phyloP scores from a whole-genome alignment of 1,140 invertebrate genomes.

The Scaptomyza montana region DNA sequence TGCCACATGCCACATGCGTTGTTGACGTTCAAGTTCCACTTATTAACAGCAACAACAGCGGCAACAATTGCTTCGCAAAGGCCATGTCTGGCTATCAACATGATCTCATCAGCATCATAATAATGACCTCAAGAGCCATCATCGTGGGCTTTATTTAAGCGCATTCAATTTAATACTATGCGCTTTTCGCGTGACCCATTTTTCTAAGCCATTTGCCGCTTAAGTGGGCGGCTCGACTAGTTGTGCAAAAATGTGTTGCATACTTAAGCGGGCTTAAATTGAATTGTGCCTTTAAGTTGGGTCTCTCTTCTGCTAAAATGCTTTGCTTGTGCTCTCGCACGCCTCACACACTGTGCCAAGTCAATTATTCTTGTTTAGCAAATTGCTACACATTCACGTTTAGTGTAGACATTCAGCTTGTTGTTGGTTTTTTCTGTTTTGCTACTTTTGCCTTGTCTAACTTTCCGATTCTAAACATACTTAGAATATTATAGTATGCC shows the following conservation, averaged over 20 bases:
- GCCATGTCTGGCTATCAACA: slow-evolving; percentile 28
- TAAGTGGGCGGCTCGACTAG: slow-evolving; percentile 39
- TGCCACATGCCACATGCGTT: slow-evolving; percentile 45
- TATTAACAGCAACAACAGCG: slow-evolving; percentile 61
- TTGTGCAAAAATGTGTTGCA: slow-evolving; percentile 57
- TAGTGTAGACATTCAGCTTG: slow-evolving; percentile 53
- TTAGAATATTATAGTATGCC: slow-evolving; percentile 2
- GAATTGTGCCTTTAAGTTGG: slow-evolving; percentile 59
- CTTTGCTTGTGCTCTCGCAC: slow-evolving; percentile 8
- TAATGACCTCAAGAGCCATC: slow-evolving; percentile 37
- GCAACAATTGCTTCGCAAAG: slow-evolving; percentile 26
- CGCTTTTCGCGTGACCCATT: slow-evolving; percentile 70
- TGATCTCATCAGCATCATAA: slow-evolving; percentile 34
- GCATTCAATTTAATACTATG: slow-evolving; percentile 70
- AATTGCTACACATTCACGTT: slow-evolving; percentile 76
- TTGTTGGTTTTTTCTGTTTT: slow-evolving; percentile 32
- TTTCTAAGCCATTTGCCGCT: slow-evolving; percentile 63
- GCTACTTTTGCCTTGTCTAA: slow-evolving; percentile 26
- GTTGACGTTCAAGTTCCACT: slow-evolving; percentile 76
- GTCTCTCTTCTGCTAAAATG: background rate
- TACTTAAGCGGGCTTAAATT: slow-evolving; percentile 60
- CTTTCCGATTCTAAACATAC: slow-evolving; percentile 22
- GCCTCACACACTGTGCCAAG: slow-evolving; percentile 43
- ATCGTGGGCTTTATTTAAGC: slow-evolving; percentile 63
- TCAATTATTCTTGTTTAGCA: slow-evolving; percentile 80